Evolutionary conservation across 2,113 vertebrate genomes (phyloP).

Genomic region (Cathartes aura): DNA sequence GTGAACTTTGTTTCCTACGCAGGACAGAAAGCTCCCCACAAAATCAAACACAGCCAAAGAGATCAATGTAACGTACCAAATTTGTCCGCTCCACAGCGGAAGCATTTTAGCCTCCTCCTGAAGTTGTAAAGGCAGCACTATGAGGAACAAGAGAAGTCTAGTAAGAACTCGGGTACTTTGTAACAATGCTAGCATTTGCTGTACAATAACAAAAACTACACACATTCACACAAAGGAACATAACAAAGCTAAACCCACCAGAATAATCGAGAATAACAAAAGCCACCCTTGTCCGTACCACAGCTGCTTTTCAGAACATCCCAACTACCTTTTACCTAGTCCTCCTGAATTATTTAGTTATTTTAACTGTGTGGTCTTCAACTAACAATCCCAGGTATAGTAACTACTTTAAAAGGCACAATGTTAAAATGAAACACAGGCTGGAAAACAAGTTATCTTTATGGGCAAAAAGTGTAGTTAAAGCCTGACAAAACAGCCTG

Average conservation of each 20-base stretch:
- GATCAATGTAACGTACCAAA: slow-evolving; percentile 83
- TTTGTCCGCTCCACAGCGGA: slow-evolving; percentile 97
- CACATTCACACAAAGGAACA: not conserved
- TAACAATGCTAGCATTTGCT: not conserved
- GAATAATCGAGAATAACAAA: not conserved
- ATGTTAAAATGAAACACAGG: not conserved
- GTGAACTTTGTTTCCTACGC: not conserved
- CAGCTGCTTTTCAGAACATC: not conserved
- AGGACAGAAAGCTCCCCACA: not conserved
- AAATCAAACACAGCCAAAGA: not conserved
- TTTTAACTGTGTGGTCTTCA: not conserved
- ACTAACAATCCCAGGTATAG: not conserved
- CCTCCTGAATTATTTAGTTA: not conserved
- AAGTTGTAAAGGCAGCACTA: slow-evolving; percentile 99
- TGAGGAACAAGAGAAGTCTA: slow-evolving; percentile 73
- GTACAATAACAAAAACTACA: not conserved
- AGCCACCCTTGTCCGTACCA: not conserved
- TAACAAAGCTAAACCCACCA: not conserved
- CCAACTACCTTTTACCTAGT: not conserved
- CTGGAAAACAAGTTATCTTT: not conserved
- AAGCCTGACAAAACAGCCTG: not conserved
- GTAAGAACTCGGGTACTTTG: not conserved
- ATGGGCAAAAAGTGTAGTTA: fast-evolving
- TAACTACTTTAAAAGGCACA: not conserved
- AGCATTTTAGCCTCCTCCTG: slow-evolving; percentile 98